Evolutionary conservation across 2,113 vertebrate species (phyloP).

Genomic region (Rhagologus leucostigma): DNA sequence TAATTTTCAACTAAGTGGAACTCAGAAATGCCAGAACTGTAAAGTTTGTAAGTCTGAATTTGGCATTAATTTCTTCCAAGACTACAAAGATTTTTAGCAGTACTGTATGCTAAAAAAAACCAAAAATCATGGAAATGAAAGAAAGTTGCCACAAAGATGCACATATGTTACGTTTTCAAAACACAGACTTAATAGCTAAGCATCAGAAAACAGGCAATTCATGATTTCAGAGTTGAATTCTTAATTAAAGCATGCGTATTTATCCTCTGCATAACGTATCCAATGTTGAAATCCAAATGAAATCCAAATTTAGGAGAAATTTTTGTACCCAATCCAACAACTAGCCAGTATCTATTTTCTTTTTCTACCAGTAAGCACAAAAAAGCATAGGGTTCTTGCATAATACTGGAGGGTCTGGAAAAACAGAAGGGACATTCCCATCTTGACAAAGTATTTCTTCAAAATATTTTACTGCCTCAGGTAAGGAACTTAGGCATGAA

Average conservation of each 20-base stretch:
- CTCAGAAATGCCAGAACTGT: neutral
- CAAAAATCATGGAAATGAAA: neutral
- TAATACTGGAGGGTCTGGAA: neutral
- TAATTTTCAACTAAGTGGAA: neutral
- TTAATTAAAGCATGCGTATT: slow-evolving; percentile 31
- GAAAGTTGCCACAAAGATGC: neutral
- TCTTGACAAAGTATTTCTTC: neutral
- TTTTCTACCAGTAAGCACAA: slow-evolving; percentile 48
- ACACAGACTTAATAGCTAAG: slow-evolving; percentile 46
- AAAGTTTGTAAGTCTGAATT: neutral
- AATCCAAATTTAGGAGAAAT: slow-evolving; percentile 60
- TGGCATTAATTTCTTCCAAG: neutral
- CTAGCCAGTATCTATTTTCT: neutral
- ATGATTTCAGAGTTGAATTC: slow-evolving; percentile 42
- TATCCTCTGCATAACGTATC: slow-evolving; percentile 45
- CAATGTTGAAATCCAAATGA: neutral
- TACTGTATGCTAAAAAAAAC: neutral
- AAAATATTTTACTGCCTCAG: neutral
- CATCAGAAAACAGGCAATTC: slow-evolving; percentile 54
- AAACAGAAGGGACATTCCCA: neutral
- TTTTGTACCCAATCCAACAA: slow-evolving; percentile 15
- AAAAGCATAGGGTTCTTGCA: neutral
- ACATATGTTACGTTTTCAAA: slow-evolving; percentile 20
- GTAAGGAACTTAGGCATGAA: neutral
- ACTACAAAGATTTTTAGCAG: neutral